A percentile compares a stretch with the other conserved stretches of the same genome.
Evolutionary conservation across 2,888 invertebrate genomes (phyloP).

Genomic region (Belgica antarctica): DNA sequence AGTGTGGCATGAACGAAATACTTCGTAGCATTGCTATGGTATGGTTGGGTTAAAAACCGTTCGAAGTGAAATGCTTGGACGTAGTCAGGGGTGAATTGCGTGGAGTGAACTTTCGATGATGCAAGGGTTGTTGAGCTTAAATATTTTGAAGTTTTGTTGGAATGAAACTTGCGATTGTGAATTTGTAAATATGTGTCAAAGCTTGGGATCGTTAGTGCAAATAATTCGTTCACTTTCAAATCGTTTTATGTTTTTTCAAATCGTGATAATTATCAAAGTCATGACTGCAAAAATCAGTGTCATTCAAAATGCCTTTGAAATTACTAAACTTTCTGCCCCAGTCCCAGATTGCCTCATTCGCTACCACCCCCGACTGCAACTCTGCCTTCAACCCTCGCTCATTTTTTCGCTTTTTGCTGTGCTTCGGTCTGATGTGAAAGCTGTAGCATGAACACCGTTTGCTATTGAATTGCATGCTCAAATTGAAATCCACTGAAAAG

Average conservation of each 20-base stretch:
- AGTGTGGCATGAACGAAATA: slow-evolving; percentile 27
- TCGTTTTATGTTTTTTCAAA: too few relatives aligned
- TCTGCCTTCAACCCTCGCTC: not conserved
- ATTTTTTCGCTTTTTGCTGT: not conserved
- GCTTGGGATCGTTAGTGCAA: not conserved
- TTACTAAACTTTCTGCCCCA: not conserved
- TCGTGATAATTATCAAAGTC: too few relatives aligned
- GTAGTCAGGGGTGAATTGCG: too few relatives aligned
- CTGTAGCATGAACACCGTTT: slow-evolving; percentile 8
- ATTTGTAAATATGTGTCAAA: not conserved
- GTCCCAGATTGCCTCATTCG: too few relatives aligned
- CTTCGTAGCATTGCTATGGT: slow-evolving; percentile 38
- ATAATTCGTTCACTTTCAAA: not conserved
- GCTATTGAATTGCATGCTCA: not conserved
- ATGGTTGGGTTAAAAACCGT: slow-evolving; percentile 41
- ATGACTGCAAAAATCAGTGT: too few relatives aligned
- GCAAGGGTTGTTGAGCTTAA: too few relatives aligned
- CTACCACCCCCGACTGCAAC: too few relatives aligned
- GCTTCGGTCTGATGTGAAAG: not conserved
- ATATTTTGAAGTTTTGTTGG: too few relatives aligned
- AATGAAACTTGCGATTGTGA: too few relatives aligned
- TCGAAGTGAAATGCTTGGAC: too few relatives aligned
- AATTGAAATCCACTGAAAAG: slow-evolving; percentile 24
- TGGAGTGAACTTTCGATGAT: too few relatives aligned
- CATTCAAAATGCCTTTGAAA: too few relatives aligned